Evolutionary conservation across 1,140 invertebrate species (phyloP).

Genomic region (Drosophila ficusphila): DNA sequence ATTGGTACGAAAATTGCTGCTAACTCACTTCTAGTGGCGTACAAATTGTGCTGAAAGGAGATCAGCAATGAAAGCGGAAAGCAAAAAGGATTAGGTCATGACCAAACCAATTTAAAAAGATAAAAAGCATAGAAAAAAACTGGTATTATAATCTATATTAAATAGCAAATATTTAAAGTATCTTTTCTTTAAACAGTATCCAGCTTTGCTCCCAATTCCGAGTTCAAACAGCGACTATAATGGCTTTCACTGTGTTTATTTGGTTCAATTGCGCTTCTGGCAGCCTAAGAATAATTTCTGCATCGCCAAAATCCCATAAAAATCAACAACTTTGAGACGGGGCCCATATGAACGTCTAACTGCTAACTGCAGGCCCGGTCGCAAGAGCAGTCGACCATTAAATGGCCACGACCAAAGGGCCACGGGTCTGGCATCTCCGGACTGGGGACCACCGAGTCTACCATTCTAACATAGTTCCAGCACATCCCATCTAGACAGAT

Average conservation of each 20-base stretch:
- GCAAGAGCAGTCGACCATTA: constrained; percentile 65
- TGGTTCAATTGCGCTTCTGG: constrained; percentile 46
- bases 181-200: neutral
- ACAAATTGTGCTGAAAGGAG: constrained; percentile 4
- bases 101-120: neutral
- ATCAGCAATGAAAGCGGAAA: neutral
- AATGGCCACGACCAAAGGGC: constrained; percentile 52
- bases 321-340: constrained; percentile 50
- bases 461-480: constrained; percentile 37
- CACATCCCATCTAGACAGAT: constrained; percentile 50
- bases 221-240: constrained; percentile 36
- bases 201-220: constrained; percentile 15
- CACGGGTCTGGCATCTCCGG: constrained; percentile 10
- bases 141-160: too few species aligned
- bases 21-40: constrained; percentile 31
- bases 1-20: constrained; percentile 38
- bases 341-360: constrained; percentile 31
- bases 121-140: neutral
- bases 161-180: too few species aligned
- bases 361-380: constrained; percentile 44
- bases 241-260: constrained; percentile 54
- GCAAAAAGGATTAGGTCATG: neutral
- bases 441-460: too few species aligned
- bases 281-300: constrained; percentile 68
- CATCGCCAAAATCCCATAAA: constrained; percentile 76